phyloP scores from a whole-genome alignment of 2,113 vertebrate species.

The Callithrix jacchus region DNA sequence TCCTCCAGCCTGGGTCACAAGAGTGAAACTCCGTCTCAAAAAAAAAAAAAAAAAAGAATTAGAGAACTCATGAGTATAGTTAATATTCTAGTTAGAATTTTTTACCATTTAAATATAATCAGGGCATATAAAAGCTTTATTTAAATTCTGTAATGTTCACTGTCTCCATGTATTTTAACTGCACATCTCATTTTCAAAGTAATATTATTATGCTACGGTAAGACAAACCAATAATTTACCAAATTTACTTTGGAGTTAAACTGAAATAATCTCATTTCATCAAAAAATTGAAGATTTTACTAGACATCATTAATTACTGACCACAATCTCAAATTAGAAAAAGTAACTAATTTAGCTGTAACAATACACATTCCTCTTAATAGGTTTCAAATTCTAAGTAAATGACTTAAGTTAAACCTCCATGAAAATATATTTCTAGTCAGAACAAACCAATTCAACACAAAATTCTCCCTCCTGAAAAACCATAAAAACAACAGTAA shows the following conservation, averaged over 20 bases:
- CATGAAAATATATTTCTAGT: not conserved
- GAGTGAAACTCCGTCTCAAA: too few relatives aligned
- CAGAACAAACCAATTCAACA: slow-evolving; percentile 24
- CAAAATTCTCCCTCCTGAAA: slow-evolving; percentile 15
- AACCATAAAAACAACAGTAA: not conserved
- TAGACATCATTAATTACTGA: not conserved
- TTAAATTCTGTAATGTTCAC: not conserved
- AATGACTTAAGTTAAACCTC: not conserved
- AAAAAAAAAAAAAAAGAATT: too few relatives aligned
- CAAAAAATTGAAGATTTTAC: not conserved
- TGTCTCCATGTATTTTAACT: slow-evolving; percentile 11
- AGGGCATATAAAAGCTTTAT: not conserved
- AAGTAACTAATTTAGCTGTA: not conserved
- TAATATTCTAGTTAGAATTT: not conserved
- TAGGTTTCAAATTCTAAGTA: not conserved
- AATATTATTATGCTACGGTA: not conserved
- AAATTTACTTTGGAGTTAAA: not conserved
- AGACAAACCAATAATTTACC: not conserved
- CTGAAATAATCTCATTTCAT: slow-evolving; percentile 7
- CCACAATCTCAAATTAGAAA: not conserved
- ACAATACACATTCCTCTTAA: not conserved
- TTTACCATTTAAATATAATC: slow-evolving; percentile 30
- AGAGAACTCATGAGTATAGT: not conserved
- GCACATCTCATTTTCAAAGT: not conserved
- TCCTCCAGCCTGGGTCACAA: too few relatives aligned